A percentile compares a stretch with the other conserved stretches of the same genome.
phyloP scores from a whole-genome alignment of 2,113 vertebrate genomes.

The Cyphomyrus plagiostoma region DNA sequence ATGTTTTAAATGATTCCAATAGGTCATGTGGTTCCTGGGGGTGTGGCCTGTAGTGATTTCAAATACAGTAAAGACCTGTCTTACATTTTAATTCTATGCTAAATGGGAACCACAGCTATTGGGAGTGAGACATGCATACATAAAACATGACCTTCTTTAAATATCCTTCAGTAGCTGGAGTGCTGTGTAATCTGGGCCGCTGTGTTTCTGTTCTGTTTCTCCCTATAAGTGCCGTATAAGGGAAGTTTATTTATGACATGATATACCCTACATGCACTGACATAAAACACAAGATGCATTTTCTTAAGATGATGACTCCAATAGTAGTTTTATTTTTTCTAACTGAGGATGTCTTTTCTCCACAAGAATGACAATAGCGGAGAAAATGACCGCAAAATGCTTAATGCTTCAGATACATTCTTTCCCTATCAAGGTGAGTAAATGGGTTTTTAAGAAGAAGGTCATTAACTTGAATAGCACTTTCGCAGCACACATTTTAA shows the following conservation, averaged over 20 bases:
- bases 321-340: not conserved
- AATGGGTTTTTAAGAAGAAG: not conserved
- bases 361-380: not conserved
- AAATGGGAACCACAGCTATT: constrained; percentile 22
- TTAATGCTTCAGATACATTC: not conserved
- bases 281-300: not conserved
- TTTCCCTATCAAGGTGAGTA: not conserved
- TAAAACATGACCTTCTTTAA: constrained; percentile 64
- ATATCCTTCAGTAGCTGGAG: constrained; percentile 45
- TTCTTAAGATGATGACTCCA: not conserved
- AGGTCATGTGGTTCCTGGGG: not conserved
- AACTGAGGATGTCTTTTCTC: not conserved
- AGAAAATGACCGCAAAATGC: not conserved
- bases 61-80: not conserved
- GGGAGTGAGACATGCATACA: constrained; percentile 45
- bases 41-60: not conserved
- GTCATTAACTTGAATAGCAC: not conserved
- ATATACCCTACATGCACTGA: not conserved
- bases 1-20: not conserved
- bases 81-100: constrained; percentile 13
- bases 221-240: constrained; percentile 24
- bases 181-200: constrained; percentile 53
- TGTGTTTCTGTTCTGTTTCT: constrained; percentile 36
- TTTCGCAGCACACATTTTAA: not conserved
- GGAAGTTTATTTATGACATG: not conserved